Percentiles rank a stretch among this genome's conserved stretches.
phyloP scores from a whole-genome alignment of 2,797 vertebrate genomes.

The Lophius americanus region DNA sequence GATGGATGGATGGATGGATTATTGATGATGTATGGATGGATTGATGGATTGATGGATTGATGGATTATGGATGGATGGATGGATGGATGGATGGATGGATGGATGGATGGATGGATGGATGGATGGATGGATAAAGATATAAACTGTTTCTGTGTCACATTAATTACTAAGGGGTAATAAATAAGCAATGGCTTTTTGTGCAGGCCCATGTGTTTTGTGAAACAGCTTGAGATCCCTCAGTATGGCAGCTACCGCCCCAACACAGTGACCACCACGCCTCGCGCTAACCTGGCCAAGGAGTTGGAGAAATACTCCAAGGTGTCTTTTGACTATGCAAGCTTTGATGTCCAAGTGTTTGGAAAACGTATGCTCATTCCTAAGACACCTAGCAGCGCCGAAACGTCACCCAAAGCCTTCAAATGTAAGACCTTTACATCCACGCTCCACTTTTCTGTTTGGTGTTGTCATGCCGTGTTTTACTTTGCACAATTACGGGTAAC shows the following conservation, averaged over 20 bases:
- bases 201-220: conserved; percentile 99
- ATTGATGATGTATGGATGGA: no score
- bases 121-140: no score
- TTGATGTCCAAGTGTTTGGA: conserved; percentile 99
- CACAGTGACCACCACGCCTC: conserved; percentile 90
- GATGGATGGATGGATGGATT: no score
- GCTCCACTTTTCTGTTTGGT: no score
- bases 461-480: no score
- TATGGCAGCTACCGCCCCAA: conserved; percentile 94
- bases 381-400: conserved; percentile 91
- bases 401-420: conserved; percentile 99
- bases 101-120: no score
- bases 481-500: no score
- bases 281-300: conserved; percentile 98
- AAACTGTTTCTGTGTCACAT: not conserved
- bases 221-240: conserved; percentile 97
- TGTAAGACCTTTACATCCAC: conserved; percentile 80
- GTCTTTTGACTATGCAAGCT: conserved; percentile 99
- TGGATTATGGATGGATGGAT: no score
- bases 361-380: conserved; percentile 98
- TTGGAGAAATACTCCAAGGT: conserved; percentile 99
- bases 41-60: no score
- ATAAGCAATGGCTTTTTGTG: not conserved
- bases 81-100: no score
- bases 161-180: not conserved